A percentile compares a stretch with the other conserved stretches of the same genome.
These are phyloP conservation scores for Numenius phaeopus DNA, from an alignment of 2,797 vertebrate genomes.

Conservation along the genomic window DNA sequence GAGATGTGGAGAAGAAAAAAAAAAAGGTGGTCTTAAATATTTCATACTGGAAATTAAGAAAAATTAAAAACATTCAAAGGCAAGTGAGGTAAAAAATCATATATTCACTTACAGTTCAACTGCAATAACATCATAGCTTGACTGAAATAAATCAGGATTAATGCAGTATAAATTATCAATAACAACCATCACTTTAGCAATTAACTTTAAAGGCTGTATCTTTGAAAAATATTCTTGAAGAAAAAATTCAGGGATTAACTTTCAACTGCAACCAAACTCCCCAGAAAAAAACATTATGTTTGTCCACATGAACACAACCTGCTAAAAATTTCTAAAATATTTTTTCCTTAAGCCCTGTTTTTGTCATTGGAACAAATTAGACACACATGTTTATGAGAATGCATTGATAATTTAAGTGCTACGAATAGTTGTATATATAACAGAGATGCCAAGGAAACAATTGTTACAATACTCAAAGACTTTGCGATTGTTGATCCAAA, in stretches of 20 bases:
- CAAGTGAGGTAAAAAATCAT: not conserved
- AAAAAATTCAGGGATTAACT: not conserved
- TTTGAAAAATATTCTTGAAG: not conserved
- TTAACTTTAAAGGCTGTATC: not conserved
- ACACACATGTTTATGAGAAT: not conserved
- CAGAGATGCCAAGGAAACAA: slow-evolving; percentile 1
- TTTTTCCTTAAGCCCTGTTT: not conserved
- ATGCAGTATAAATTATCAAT: not conserved
- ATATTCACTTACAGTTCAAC: not conserved
- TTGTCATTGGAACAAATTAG: not conserved
- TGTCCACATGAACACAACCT: not conserved
- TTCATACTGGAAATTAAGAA: not conserved
- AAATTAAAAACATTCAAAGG: not conserved
- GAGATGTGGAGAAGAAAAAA: not conserved
- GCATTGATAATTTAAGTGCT: not conserved
- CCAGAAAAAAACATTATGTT: not conserved
- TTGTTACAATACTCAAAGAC: not conserved
- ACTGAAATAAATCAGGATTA: not conserved
- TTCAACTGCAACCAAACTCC: not conserved
- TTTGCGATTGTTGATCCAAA: slow-evolving; percentile 31
- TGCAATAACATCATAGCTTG: not conserved
- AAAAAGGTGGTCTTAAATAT: not conserved
- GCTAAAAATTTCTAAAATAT: not conserved
- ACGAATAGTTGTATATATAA: slow-evolving; percentile 18
- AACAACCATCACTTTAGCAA: not conserved